Percentiles rank a stretch among this genome's conserved stretches.
Conservation (phyloP, 1,140 invertebrate genomes). For the Diorhabda elongata region DNA sequence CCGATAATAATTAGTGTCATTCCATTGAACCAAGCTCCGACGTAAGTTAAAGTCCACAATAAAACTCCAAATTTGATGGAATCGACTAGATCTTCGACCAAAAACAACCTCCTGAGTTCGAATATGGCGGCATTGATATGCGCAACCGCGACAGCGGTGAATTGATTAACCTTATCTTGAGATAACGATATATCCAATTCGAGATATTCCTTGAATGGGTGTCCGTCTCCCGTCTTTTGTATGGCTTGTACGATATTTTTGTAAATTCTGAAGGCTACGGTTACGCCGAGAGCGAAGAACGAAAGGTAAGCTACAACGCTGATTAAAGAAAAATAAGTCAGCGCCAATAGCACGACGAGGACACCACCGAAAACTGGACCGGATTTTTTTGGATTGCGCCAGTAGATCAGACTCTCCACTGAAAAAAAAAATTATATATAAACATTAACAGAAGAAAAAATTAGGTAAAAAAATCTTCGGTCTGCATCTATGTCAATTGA, state of each 20-base stretch:
- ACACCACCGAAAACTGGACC: slow-evolving; percentile 86
- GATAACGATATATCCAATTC: slow-evolving; percentile 81
- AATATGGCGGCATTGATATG: slow-evolving; percentile 76
- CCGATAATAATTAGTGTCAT: slow-evolving; percentile 93
- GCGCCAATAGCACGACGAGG: slow-evolving; percentile 81
- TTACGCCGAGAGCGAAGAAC: slow-evolving; percentile 74
- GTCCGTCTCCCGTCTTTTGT: slow-evolving; percentile 94
- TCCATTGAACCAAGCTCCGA: slow-evolving; percentile 97
- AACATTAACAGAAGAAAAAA: too few relatives aligned
- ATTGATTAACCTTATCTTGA: slow-evolving; percentile 81
- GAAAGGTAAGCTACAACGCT: slow-evolving; percentile 90
- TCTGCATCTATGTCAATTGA: too few relatives aligned
- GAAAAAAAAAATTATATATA: slow-evolving; percentile 27
- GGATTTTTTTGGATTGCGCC: slow-evolving; percentile 91
- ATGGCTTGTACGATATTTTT: slow-evolving; percentile 93
- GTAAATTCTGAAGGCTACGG: slow-evolving; percentile 91
- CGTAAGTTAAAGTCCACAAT: slow-evolving; percentile 92
- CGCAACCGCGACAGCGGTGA: slow-evolving; percentile 74
- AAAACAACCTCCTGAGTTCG: slow-evolving; percentile 86
- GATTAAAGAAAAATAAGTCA: slow-evolving; percentile 92
- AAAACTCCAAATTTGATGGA: slow-evolving; percentile 90
- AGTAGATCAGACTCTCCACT: slow-evolving; percentile 88
- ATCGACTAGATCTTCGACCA: slow-evolving; percentile 94
- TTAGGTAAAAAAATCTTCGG: too few relatives aligned
- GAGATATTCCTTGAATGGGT: slow-evolving; percentile 93